Conservation (phyloP, 2,113 vertebrate genomes). For the Sebastes fasciatus region DNA sequence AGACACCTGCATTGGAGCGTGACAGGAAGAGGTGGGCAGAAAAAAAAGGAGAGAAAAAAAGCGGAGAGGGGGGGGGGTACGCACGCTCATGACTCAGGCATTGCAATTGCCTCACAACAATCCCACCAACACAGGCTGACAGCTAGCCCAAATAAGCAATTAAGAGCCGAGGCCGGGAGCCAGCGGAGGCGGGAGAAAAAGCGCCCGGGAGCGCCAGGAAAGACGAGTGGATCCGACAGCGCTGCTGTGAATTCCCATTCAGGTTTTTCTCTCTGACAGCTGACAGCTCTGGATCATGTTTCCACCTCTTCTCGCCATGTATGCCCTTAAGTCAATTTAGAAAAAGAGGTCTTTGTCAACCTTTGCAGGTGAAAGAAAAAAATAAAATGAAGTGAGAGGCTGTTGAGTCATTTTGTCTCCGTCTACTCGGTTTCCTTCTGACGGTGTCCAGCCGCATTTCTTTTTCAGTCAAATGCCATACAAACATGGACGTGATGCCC, state of each 20-base stretch:
- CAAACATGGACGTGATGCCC: not conserved
- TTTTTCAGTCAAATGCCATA: not conserved
- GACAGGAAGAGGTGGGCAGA: conserved; percentile 38
- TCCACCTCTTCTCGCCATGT: conserved; percentile 31
- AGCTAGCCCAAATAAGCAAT: conserved; percentile 78
- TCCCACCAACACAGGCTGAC: conserved; percentile 65
- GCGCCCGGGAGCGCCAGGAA: conserved; percentile 28
- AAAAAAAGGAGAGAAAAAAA: conserved; percentile 1
- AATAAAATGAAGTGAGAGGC: not conserved
- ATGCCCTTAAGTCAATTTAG: conserved; percentile 39
- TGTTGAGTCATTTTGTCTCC: conserved; percentile 14
- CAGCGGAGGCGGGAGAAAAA: conserved; percentile 57
- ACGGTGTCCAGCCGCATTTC: not conserved
- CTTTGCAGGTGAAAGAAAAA: conserved; percentile 11
- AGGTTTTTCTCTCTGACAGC: conserved; percentile 58
- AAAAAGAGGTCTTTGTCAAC: conserved; percentile 27
- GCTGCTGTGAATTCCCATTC: conserved; percentile 45
- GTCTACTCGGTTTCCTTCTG: conserved; percentile 5
- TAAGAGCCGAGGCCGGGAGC: conserved; percentile 65
- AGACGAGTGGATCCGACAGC: conserved; percentile 52
- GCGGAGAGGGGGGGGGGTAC: not conserved
- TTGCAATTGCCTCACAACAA: conserved; percentile 62
- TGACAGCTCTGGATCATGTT: conserved; percentile 60
- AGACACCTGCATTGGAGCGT: conserved; percentile 42
- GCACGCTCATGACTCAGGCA: conserved; percentile 63